Percentiles rank a stretch among this genome's conserved stretches.
Evolutionary conservation across 2,113 vertebrate species (phyloP).

Genomic region (Malurus cyaneus): DNA sequence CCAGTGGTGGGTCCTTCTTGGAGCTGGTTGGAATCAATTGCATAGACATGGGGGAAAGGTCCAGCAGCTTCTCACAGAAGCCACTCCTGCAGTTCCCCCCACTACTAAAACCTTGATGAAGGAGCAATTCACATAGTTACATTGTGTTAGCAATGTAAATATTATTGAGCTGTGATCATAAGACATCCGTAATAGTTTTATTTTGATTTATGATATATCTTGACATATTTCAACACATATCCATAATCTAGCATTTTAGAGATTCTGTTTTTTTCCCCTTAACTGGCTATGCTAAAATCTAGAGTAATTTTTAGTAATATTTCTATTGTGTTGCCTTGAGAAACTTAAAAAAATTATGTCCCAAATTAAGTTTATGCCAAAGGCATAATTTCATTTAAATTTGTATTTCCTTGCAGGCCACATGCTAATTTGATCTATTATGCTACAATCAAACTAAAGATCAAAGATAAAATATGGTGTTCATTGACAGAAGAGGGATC

Average conservation of each 20-base stretch:
- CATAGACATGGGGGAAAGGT: fast-evolving
- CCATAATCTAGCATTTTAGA: not conserved
- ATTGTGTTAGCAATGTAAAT: not conserved
- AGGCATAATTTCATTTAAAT: not conserved
- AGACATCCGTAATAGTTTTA: not conserved
- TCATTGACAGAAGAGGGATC: not conserved
- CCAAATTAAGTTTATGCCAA: not conserved
- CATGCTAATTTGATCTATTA: not conserved
- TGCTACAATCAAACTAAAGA: not conserved
- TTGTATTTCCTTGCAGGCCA: not conserved
- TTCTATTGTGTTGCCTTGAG: not conserved
- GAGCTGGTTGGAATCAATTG: fast-evolving
- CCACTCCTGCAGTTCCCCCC: fast-evolving
- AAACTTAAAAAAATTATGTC: not conserved
- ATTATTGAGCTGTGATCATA: not conserved
- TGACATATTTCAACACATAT: not conserved
- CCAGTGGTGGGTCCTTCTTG: fast-evolving
- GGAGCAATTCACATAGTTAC: not conserved
- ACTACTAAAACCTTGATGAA: not conserved
- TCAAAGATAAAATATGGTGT: not conserved
- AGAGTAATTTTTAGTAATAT: not conserved
- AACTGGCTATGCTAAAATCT: not conserved
- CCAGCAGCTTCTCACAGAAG: not conserved
- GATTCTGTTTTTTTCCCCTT: not conserved
- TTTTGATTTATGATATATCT: not conserved